Evolutionary conservation across 2,888 invertebrate genomes (phyloP).

Genomic region (Hetaerina titia): DNA sequence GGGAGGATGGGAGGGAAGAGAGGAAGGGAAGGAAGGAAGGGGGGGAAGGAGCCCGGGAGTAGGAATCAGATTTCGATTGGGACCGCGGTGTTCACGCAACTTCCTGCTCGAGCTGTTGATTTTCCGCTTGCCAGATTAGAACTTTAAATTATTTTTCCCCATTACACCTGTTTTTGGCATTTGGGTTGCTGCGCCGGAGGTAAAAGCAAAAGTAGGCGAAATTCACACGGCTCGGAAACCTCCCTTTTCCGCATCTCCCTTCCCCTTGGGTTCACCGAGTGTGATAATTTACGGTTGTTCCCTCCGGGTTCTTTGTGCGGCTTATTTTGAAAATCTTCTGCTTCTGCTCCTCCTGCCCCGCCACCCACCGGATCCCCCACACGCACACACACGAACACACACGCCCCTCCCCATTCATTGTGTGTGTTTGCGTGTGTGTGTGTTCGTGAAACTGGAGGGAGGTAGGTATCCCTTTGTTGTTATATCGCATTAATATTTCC

Average conservation of each 20-base stretch:
- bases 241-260: neutral
- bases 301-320: neutral
- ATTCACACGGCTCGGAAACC: too few relatives aligned
- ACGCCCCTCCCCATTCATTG: too few relatives aligned
- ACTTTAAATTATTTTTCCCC: too few relatives aligned
- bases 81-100: neutral
- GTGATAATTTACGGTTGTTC: too few relatives aligned
- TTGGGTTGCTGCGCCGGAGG: too few relatives aligned
- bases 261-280: neutral
- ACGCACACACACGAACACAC: too few relatives aligned
- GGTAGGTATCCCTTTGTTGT: neutral
- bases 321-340: neutral
- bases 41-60: neutral
- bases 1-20: neutral
- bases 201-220: too few relatives aligned
- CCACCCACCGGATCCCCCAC: neutral
- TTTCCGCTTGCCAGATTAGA: neutral
- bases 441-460: neutral
- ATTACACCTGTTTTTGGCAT: too few relatives aligned
- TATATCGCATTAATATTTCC: neutral
- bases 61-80: neutral
- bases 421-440: too few relatives aligned
- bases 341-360: neutral
- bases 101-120: neutral
- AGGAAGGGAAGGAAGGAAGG: neutral